These are phyloP conservation scores for Sceliomorpha sp. DNA, from an alignment of 2,888 invertebrate genomes.

Conservation along the genomic window DNA sequence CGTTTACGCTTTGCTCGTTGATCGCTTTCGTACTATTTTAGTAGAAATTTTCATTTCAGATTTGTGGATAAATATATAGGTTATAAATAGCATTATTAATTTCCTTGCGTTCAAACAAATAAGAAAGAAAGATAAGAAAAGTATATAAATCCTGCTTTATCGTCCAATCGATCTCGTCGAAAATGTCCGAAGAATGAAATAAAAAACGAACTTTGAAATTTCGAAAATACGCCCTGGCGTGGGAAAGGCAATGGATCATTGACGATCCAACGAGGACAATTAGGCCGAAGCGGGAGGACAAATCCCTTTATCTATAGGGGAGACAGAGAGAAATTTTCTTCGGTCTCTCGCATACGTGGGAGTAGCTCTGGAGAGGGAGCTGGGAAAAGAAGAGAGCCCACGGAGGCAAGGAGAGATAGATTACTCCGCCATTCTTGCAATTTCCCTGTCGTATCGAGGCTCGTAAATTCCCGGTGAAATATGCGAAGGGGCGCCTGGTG, in stretches of 20 bases:
- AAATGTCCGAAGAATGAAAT: too few relatives aligned
- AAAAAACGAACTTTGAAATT: too few relatives aligned
- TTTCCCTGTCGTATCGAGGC: conserved; percentile 95
- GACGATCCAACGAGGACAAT: conserved; percentile 76
- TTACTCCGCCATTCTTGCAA: conserved; percentile 95
- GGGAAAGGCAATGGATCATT: conserved; percentile 62
- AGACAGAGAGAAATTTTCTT: conserved; percentile 56
- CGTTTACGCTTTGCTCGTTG: conserved; percentile 34
- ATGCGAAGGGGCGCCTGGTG: conserved; percentile 83
- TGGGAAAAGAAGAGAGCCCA: conserved; percentile 73
- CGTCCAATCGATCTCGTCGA: too few relatives aligned
- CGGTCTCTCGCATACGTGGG: conserved; percentile 60
- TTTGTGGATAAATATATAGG: conserved; percentile 35
- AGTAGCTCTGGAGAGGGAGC: conserved; percentile 64
- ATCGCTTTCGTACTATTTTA: conserved; percentile 37
- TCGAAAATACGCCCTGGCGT: neutral
- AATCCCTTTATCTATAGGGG: conserved; percentile 73
- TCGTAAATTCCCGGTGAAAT: conserved; percentile 93
- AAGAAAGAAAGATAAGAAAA: too few relatives aligned
- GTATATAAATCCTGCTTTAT: too few relatives aligned
- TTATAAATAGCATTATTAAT: conserved; percentile 24
- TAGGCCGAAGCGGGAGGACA: conserved; percentile 74
- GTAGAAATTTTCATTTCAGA: conserved; percentile 42
- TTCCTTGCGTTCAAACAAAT: neutral
- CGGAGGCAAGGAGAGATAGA: conserved; percentile 85